Conservation (phyloP, 2,113 vertebrate genomes). For the Cynoglossus semilaevis region DNA sequence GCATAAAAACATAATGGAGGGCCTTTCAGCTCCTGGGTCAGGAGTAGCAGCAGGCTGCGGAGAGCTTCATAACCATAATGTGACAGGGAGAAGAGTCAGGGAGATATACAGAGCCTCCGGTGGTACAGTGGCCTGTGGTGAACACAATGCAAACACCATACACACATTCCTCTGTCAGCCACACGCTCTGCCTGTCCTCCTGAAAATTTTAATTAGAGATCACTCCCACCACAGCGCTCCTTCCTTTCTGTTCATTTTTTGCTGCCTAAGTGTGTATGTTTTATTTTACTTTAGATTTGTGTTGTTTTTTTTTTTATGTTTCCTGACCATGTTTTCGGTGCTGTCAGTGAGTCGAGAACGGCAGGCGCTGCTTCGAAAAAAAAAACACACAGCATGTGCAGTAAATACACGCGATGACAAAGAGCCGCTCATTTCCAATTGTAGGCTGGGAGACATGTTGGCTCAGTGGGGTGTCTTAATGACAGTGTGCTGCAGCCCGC, state of each 20-base stretch:
- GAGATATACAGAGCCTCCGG: conserved; percentile 65
- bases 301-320: conserved; percentile 15
- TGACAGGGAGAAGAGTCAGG: conserved; percentile 64
- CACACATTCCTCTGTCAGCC: conserved; percentile 61
- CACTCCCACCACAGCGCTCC: conserved; percentile 51
- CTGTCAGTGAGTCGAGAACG: conserved; percentile 28
- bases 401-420: conserved; percentile 57
- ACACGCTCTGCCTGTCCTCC: conserved; percentile 50
- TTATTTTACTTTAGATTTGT: conserved; percentile 19
- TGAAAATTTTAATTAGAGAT: conserved; percentile 63
- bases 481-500: conserved; percentile 51
- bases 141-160: conserved; percentile 69
- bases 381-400: conserved; percentile 30
- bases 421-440: conserved; percentile 61
- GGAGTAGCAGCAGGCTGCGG: conserved; percentile 62
- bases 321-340: conserved; percentile 45
- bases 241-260: conserved; percentile 48
- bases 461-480: conserved; percentile 66
- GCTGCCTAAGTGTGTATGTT: conserved; percentile 27
- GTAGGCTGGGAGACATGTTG: conserved; percentile 56
- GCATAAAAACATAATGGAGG: conserved; percentile 66
- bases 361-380: conserved; percentile 13
- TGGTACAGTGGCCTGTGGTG: conserved; percentile 66
- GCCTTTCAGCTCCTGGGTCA: conserved; percentile 50
- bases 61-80: conserved; percentile 66